A percentile compares a stretch with the other conserved stretches of the same genome.
Conservation (phyloP, 2,797 vertebrate genomes). For the Myotis vivesi region DNA sequence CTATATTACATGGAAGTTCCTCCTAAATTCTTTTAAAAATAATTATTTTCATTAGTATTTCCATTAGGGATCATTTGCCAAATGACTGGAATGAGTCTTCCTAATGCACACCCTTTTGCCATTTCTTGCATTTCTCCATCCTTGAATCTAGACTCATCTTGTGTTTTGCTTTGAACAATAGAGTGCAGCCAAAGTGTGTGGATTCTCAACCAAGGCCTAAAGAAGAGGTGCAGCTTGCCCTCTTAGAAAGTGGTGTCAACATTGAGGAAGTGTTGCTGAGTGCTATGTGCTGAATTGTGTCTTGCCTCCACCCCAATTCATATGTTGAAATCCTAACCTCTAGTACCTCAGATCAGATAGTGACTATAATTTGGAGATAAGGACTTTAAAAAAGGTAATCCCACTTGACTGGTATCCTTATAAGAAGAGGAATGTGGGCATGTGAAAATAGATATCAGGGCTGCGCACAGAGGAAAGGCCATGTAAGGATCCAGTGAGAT, state of each 20-base stretch:
- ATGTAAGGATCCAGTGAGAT: not conserved
- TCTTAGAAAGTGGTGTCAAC: not conserved
- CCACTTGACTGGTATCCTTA: not conserved
- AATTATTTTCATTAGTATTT: not conserved
- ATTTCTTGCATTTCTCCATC: not conserved
- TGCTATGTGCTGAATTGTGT: not conserved
- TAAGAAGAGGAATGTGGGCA: not conserved
- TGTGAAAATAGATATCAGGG: not conserved
- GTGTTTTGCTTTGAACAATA: not conserved
- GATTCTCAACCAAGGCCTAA: not conserved
- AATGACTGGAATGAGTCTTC: not conserved
- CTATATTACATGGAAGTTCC: not conserved
- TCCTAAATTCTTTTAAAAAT: not conserved
- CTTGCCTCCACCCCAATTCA: fast-evolving
- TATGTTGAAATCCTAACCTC: not conserved
- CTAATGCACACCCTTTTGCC: not conserved
- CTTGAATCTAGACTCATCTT: not conserved
- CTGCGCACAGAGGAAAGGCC: not conserved
- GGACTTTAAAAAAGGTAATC: not conserved
- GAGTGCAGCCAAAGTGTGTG: not conserved
- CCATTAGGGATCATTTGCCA: not conserved
- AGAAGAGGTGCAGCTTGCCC: not conserved
- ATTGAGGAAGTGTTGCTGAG: not conserved
- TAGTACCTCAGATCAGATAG: not conserved
- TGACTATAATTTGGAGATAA: not conserved